Evolutionary conservation across 1,140 invertebrate species (phyloP), one percentile per base, ranked within the genome.

Genomic region (Amphibalanus amphitrite): DNA sequence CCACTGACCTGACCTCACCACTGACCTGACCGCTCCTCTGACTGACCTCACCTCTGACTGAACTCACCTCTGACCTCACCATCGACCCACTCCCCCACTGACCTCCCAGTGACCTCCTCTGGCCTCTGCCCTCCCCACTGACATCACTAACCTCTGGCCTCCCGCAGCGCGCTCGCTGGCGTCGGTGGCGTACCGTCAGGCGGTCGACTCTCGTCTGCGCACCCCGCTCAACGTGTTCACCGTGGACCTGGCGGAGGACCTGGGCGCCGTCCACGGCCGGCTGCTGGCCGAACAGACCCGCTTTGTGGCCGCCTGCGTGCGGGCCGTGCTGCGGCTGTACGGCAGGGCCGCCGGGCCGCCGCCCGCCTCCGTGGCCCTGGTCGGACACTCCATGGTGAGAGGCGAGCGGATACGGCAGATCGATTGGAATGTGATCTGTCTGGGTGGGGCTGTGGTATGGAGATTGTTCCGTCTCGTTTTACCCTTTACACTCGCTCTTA

Each of bases 321-420:
- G 86, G 68, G 85, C 83, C 76, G 89, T 95, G 77, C 79, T 92
- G 26, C 82, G 82, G 64, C 80, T 95, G 38, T 95, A 95, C 77
- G 77, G 77, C 67, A 82, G 84, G 72, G 79, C 75, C 69, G 65
- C 75, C 76, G 59, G 75, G 71, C 73, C 83, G 79, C 73, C 70
- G 74, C 86, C 86, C 47, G 82, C 80, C 28, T 84, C 86, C 67
- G 84, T 95, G 69, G 83, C 94, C 67, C 76, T 95, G 0, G 88
- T 95, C 79, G 92, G 91, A 28, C 93, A 96, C 83, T 95, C 93
- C 3, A 93, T 95, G 90, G 91, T 91, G 83, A 83, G 83, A 79
- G 40, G 72, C 91, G 89, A 92, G 10, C n/a, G n/a, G n/a, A n/a
- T n/a, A n/a, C n/a, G n/a, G n/a, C n/a, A n/a, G n/a, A n/a, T n/a